Conservation (phyloP, 2,797 vertebrate genomes). For the Chelon auratus region DNA sequence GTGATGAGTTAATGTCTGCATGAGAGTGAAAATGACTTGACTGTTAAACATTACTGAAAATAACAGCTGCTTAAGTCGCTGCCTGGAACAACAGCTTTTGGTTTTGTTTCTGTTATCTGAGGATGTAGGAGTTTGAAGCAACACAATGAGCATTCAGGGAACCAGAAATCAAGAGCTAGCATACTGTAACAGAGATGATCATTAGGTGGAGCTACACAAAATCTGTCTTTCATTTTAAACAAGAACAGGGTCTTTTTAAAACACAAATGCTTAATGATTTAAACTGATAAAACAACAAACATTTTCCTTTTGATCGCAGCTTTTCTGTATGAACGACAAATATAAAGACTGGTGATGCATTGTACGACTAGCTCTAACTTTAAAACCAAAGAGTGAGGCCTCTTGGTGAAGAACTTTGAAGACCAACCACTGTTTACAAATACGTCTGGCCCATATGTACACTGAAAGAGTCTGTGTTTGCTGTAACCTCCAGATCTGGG, state of each 20-base stretch:
- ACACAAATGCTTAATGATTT: background rate
- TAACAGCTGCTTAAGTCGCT: slow-evolving; percentile 9
- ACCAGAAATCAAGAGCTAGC: background rate
- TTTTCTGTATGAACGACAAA: background rate
- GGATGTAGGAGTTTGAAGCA: slow-evolving; percentile 8
- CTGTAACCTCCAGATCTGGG: background rate
- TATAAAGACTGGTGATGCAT: background rate
- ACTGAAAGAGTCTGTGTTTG: background rate
- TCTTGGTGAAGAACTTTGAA: background rate
- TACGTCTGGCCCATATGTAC: background rate
- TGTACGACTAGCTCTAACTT: background rate
- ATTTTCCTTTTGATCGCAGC: background rate
- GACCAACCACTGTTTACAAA: background rate
- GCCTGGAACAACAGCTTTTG: background rate
- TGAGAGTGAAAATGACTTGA: slow-evolving; percentile 23
- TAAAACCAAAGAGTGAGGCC: background rate
- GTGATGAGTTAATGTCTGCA: slow-evolving; percentile 25
- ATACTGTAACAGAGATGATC: too few species aligned
- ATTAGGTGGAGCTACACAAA: too few species aligned
- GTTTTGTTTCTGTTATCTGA: background rate
- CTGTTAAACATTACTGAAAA: slow-evolving; percentile 31
- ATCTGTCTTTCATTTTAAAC: too few species aligned
- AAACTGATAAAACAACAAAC: background rate
- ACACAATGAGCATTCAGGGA: background rate
- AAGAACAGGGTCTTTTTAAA: too few species aligned